Evolutionary conservation across 2,797 vertebrate genomes (phyloP), one percentile per base, ranked within the genome.

Genomic region (Cynopterus sphinx): DNA sequence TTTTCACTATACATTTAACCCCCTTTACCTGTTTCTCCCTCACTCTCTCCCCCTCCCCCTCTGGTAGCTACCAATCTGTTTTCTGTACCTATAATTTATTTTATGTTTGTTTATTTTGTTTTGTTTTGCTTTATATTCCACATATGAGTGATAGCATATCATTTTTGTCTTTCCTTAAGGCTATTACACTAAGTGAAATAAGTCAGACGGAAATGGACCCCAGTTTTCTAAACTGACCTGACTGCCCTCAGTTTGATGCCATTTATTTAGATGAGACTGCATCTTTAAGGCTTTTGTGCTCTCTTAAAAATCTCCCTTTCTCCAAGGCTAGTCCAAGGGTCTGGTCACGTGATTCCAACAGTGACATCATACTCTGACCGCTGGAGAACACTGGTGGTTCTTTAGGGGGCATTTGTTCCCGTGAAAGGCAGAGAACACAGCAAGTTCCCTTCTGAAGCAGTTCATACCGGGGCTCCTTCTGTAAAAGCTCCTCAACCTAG

Each of bases 281-380:
- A 88, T 97, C 81, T 91, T 88, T 97, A 95, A 88, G 95, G 94
- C 86, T 71, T 96, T 73, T 68, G 90, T 51, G 78, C 53, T 84
- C 43, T 0, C 89, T 96, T 95, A 87, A 22, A 97, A 63, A 57
- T 87, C 95, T 97, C 97, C 93, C 96, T 96, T 94, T 95, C 84
- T 94, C 83, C 75, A 91, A 75, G 95, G 82, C 87, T 87, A 96
- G 97, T 94, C 96, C 95, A 90, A 94, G 96, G 97, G 97, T 97
- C 71, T 96, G 95, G 97, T 92, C 97, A 94, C 70, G 86, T 98
- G 98, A 97, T 96, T 51, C 26, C 89, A 95, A 41, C 1, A 90
- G 74, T 98, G 98, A 98, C 96, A 97, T 95, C 97, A 97, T 87
- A 96, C 39, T 75, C 67, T 89, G 86, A 92, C 46, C 81, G 41